These are phyloP conservation scores for Linnaemya tessellans DNA, from an alignment of 2,888 invertebrate genomes.

Conservation along the genomic window DNA sequence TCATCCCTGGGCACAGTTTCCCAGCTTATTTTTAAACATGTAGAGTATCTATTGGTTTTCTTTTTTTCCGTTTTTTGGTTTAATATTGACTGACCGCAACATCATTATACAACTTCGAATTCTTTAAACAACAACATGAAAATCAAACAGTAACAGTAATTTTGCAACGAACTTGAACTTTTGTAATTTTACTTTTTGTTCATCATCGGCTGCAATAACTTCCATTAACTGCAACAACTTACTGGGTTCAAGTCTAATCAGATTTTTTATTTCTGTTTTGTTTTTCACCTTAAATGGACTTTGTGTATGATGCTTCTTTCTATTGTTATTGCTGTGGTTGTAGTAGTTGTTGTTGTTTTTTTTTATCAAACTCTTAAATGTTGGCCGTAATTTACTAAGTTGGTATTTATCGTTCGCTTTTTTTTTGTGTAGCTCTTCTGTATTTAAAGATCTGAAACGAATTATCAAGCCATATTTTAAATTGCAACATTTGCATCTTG, in stretches of 20 bases:
- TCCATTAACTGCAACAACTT: conserved; percentile 15
- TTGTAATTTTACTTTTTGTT: conserved; percentile 45
- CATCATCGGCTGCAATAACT: conserved; percentile 19
- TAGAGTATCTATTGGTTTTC: too few relatives aligned
- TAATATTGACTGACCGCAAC: conserved; percentile 13
- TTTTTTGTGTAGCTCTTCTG: background rate
- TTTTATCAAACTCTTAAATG: conserved; percentile 34
- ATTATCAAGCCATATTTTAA: conserved; percentile 65
- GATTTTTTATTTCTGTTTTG: conserved; percentile 22
- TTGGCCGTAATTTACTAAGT: conserved; percentile 47
- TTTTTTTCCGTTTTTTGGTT: too few relatives aligned
- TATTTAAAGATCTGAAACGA: conserved; percentile 35
- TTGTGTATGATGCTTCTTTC: conserved; percentile 24
- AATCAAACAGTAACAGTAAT: conserved; percentile 30
- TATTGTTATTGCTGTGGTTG: conserved; percentile 27
- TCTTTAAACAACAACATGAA: conserved; percentile 17
- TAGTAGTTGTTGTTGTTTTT: conserved; percentile 9
- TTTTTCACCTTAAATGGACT: conserved; percentile 28
- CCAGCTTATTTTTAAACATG: background rate
- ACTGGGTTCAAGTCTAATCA: conserved; percentile 31
- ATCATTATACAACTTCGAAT: background rate
- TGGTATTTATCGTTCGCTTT: conserved; percentile 26
- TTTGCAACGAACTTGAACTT: conserved; percentile 63
- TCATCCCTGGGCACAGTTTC: background rate
- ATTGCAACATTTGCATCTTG: conserved; percentile 68